Evolutionary conservation across 2,113 vertebrate species (phyloP).

Genomic region (Podiceps cristatus): DNA sequence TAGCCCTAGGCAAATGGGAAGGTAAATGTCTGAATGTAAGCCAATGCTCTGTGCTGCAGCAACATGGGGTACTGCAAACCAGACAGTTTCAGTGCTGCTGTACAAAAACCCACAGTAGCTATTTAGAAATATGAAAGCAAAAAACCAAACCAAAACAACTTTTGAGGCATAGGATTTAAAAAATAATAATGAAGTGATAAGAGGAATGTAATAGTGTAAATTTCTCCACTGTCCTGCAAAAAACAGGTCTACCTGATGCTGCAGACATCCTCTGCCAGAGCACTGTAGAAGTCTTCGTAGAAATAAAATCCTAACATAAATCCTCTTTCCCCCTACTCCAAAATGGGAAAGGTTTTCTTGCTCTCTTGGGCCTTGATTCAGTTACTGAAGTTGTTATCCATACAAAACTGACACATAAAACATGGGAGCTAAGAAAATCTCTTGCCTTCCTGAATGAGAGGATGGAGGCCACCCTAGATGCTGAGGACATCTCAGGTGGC

Average conservation of each 20-base stretch:
- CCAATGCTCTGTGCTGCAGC: background rate
- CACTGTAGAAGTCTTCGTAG: background rate
- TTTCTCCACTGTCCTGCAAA: background rate
- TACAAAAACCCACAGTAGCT: background rate
- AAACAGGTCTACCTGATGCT: background rate
- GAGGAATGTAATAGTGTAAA: background rate
- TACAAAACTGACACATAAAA: rapidly evolving
- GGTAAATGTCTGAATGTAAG: background rate
- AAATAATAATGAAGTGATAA: background rate
- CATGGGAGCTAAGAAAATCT: background rate
- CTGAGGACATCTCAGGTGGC: background rate
- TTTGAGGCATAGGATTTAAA: background rate
- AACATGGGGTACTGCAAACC: background rate
- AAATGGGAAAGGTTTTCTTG: background rate
- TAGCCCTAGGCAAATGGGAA: background rate
- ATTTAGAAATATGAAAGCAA: background rate
- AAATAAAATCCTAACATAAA: background rate
- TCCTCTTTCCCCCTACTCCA: rapidly evolving
- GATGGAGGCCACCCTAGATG: background rate
- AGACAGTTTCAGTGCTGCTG: background rate
- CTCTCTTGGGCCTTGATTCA: background rate
- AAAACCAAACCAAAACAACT: background rate
- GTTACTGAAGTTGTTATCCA: background rate
- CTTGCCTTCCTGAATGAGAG: background rate
- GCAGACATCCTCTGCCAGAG: background rate